phyloP scores from a whole-genome alignment of 1,140 invertebrate genomes.

The Stegodyphus dumicola region DNA sequence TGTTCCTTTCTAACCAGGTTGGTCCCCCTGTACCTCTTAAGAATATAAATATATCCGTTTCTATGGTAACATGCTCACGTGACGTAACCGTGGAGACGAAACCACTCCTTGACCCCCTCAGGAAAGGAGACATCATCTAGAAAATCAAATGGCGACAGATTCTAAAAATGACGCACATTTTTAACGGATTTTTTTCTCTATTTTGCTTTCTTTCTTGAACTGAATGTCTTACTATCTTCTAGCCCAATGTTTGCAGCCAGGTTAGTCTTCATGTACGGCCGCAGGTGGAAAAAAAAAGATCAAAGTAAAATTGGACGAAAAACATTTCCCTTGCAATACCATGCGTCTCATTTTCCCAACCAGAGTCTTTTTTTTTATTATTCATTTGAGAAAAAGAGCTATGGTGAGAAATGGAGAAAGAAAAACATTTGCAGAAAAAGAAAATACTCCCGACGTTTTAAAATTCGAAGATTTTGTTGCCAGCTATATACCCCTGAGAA shows the following conservation, averaged over 20 bases:
- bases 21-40: neutral
- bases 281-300: slow-evolving; percentile 1
- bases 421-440: too few relatives aligned
- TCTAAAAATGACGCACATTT: slow-evolving; percentile 34
- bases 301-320: slow-evolving; percentile 34
- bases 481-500: too few relatives aligned
- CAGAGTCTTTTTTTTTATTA: too few relatives aligned
- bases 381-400: too few relatives aligned
- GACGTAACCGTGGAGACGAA: slow-evolving; percentile 12
- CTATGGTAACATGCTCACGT: slow-evolving; percentile 14
- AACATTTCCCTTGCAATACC: neutral
- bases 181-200: neutral
- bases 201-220: slow-evolving; percentile 9
- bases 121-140: slow-evolving; percentile 12
- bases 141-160: slow-evolving; percentile 17
- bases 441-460: too few relatives aligned
- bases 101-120: slow-evolving; percentile 27
- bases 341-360: too few relatives aligned
- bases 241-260: neutral
- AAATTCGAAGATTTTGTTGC: too few relatives aligned
- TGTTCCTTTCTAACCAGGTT: slow-evolving; percentile 10
- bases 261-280: neutral
- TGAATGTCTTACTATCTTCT: slow-evolving; percentile 5
- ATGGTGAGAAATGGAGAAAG: too few relatives aligned
- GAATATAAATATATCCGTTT: slow-evolving; percentile 32